A percentile compares a stretch with the other conserved stretches of the same genome.
These are phyloP conservation scores for Stomorhina lunata DNA, from an alignment of 2,888 invertebrate genomes.

Conservation along the genomic window DNA sequence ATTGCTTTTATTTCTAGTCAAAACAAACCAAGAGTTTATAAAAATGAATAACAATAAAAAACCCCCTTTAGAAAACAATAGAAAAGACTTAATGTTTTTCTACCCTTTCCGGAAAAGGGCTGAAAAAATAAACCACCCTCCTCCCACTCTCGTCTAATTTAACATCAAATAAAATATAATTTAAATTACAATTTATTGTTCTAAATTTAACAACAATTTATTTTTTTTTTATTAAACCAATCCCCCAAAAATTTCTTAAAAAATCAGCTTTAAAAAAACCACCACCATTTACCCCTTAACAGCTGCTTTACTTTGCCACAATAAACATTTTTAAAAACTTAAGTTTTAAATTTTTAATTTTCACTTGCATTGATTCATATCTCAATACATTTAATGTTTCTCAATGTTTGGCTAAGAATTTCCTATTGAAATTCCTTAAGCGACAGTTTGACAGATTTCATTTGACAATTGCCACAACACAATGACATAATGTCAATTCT, in stretches of 20 bases:
- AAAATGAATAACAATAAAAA: slow-evolving; percentile 9
- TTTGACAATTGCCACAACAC: slow-evolving; percentile 23
- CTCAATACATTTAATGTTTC: background rate
- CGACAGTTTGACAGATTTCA: slow-evolving; percentile 29
- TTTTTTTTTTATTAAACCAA: background rate
- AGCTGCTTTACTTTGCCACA: slow-evolving; percentile 4
- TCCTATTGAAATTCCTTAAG: slow-evolving; percentile 12
- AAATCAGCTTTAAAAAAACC: background rate
- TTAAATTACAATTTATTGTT: background rate
- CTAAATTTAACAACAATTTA: background rate
- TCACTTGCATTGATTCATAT: slow-evolving; percentile 5
- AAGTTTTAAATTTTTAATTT: slow-evolving; percentile 18
- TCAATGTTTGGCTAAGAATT: background rate
- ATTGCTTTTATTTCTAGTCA: slow-evolving; percentile 44
- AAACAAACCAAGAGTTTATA: slow-evolving; percentile 26
- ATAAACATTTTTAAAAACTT: background rate
- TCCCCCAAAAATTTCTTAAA: background rate
- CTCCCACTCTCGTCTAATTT: background rate
- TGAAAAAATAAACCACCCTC: background rate
- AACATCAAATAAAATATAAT: background rate
- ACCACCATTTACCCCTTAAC: slow-evolving; percentile 1
- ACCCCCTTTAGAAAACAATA: slow-evolving; percentile 14
- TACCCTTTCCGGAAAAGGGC: background rate
- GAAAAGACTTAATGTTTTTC: background rate
- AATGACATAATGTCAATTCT: slow-evolving; percentile 4